These are phyloP conservation scores for Pseudomyrmex cubaensis DNA, from an alignment of 1,140 invertebrate genomes.

Conservation along the genomic window DNA sequence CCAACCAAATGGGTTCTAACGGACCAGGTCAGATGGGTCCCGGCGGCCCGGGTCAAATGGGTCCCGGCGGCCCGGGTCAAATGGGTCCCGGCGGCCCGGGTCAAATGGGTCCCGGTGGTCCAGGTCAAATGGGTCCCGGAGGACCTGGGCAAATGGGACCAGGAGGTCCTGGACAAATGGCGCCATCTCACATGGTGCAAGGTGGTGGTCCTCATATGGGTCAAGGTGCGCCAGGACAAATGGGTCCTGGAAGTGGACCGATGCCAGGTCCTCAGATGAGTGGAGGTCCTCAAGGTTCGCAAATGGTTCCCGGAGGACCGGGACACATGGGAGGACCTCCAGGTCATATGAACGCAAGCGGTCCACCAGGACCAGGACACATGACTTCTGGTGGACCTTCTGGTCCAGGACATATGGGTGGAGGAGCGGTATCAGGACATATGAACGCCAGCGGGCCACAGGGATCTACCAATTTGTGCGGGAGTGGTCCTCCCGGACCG, in stretches of 20 bases:
- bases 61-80: slow-evolving; percentile 73
- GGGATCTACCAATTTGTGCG: slow-evolving; percentile 68
- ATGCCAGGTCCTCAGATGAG: slow-evolving; percentile 73
- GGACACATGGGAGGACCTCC: slow-evolving; percentile 77
- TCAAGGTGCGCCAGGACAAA: slow-evolving; percentile 40
- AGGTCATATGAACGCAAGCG: slow-evolving; percentile 72
- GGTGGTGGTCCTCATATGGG: slow-evolving; percentile 71
- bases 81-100: slow-evolving; percentile 75
- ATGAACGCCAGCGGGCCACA: slow-evolving; percentile 63
- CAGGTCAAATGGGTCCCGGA: slow-evolving; percentile 74
- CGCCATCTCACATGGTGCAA: slow-evolving; percentile 71
- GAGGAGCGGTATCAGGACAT: slow-evolving; percentile 68
- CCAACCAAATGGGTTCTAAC: slow-evolving; percentile 73
- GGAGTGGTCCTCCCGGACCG: slow-evolving; percentile 62
- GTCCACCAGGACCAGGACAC: slow-evolving; percentile 68
- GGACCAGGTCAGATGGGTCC: slow-evolving; percentile 72
- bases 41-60: slow-evolving; percentile 74
- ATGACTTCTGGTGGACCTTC: slow-evolving; percentile 67
- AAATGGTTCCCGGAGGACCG: slow-evolving; percentile 72
- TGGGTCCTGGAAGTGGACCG: slow-evolving; percentile 65
- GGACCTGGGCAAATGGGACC: slow-evolving; percentile 69
- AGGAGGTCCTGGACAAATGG: slow-evolving; percentile 67
- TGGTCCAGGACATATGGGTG: slow-evolving; percentile 68
- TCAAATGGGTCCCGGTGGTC: slow-evolving; percentile 75
- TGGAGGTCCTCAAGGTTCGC: slow-evolving; percentile 64